phyloP scores from a whole-genome alignment of 1,140 invertebrate genomes.

The Megathymus violae region DNA sequence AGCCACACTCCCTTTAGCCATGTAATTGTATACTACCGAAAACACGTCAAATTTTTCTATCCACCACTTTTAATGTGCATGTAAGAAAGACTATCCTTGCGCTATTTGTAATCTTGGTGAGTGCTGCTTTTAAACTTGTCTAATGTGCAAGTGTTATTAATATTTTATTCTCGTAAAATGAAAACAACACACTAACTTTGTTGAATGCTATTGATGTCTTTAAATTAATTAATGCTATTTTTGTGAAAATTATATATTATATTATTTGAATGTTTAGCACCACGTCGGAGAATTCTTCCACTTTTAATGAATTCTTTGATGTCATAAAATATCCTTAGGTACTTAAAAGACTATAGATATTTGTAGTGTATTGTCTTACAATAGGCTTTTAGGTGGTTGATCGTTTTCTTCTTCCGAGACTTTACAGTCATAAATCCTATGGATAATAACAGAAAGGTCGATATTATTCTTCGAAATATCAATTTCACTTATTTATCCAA shows the following conservation, averaged over 20 bases:
- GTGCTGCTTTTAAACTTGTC: slow-evolving; percentile 34
- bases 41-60: slow-evolving; percentile 26
- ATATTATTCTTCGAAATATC: slow-evolving; percentile 13
- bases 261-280: slow-evolving; percentile 44
- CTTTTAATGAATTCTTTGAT: slow-evolving; percentile 41
- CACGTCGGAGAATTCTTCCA: slow-evolving; percentile 45
- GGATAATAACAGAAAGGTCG: slow-evolving; percentile 10
- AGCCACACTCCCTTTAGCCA: slow-evolving; percentile 53
- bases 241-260: slow-evolving; percentile 36
- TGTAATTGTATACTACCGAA: slow-evolving; percentile 31
- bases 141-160: slow-evolving; percentile 29
- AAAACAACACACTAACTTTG: slow-evolving; percentile 56
- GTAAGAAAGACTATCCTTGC: slow-evolving; percentile 33
- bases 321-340: slow-evolving; percentile 20
- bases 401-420: slow-evolving; percentile 21
- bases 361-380: slow-evolving; percentile 4
- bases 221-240: slow-evolving; percentile 36
- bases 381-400: slow-evolving; percentile 15
- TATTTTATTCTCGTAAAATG: slow-evolving; percentile 37
- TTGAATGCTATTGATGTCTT: slow-evolving; percentile 62
- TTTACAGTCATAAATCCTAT: slow-evolving; percentile 2
- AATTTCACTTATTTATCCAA: background rate
- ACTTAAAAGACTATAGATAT: slow-evolving; percentile 19
- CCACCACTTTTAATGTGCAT: slow-evolving; percentile 31
- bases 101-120: slow-evolving; percentile 32